These are phyloP conservation scores for Dinomys branickii DNA, from an alignment of 2,113 vertebrate genomes.

Conservation along the genomic window DNA sequence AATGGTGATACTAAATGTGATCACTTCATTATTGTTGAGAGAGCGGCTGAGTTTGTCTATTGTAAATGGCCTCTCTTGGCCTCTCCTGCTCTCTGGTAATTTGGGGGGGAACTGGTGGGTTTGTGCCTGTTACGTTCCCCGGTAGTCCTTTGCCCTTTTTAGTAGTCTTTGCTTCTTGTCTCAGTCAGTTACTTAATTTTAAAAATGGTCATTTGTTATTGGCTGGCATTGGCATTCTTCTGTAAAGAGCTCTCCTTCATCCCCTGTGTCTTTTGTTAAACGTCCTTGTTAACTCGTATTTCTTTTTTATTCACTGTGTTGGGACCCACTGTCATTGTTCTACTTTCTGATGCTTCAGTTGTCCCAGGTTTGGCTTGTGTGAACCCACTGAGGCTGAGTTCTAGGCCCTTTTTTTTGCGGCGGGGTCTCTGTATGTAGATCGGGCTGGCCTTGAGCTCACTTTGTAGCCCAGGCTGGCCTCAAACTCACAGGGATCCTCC, in stretches of 20 bases:
- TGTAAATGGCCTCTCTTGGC: neutral
- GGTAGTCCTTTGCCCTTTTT: neutral
- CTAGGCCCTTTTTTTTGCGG: neutral
- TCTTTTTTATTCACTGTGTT: neutral
- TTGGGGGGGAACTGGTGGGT: neutral
- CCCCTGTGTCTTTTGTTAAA: neutral
- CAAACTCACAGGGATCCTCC: neutral
- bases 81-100: neutral
- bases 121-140: neutral
- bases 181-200: neutral
- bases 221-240: neutral
- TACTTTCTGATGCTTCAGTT: neutral
- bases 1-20: neutral
- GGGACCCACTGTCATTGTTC: neutral
- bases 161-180: neutral
- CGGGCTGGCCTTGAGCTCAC: too few species aligned
- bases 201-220: neutral
- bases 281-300: neutral
- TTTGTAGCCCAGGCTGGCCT: neutral
- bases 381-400: neutral
- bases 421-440: neutral
- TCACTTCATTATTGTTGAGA: neutral
- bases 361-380: neutral
- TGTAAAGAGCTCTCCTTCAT: neutral
- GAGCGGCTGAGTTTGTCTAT: neutral